Conservation (phyloP, 2,113 vertebrate species). For the Dasypus novemcinctus region DNA sequence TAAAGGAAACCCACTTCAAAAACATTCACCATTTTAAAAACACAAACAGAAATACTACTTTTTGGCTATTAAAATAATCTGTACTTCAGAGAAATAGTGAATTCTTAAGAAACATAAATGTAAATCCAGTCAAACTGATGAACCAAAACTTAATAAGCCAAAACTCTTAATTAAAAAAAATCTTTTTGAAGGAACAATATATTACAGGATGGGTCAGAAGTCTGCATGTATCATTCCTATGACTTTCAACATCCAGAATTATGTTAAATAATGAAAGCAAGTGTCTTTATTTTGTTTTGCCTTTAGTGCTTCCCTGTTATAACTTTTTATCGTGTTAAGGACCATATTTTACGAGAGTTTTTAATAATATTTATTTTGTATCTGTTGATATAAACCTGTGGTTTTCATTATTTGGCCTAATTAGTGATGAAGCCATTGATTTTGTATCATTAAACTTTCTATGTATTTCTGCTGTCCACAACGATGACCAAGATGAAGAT, state of each 20-base stretch:
- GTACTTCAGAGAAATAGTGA: slow-evolving; percentile 10
- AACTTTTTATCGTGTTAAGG: neutral
- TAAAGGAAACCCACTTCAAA: slow-evolving; percentile 34
- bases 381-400: slow-evolving; percentile 17
- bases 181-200: neutral
- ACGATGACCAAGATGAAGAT: slow-evolving; percentile 4
- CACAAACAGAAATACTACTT: neutral
- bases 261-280: neutral
- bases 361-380: slow-evolving; percentile 34
- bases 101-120: slow-evolving; percentile 55
- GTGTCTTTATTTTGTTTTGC: neutral
- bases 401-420: neutral
- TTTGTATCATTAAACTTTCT: slow-evolving; percentile 36
- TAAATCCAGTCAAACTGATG: slow-evolving; percentile 9
- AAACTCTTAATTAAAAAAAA: neutral
- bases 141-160: slow-evolving; percentile 31
- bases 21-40: neutral
- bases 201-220: neutral
- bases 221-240: neutral
- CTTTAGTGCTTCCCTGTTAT: neutral
- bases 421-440: slow-evolving; percentile 48
- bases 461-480: slow-evolving; percentile 27
- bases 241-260: slow-evolving; percentile 6
- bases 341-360: neutral
- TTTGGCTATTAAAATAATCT: slow-evolving; percentile 45